Evolutionary conservation across 2,113 vertebrate species (phyloP), one percentile per base, ranked within the genome.

Genomic region (Cololabis saira): DNA sequence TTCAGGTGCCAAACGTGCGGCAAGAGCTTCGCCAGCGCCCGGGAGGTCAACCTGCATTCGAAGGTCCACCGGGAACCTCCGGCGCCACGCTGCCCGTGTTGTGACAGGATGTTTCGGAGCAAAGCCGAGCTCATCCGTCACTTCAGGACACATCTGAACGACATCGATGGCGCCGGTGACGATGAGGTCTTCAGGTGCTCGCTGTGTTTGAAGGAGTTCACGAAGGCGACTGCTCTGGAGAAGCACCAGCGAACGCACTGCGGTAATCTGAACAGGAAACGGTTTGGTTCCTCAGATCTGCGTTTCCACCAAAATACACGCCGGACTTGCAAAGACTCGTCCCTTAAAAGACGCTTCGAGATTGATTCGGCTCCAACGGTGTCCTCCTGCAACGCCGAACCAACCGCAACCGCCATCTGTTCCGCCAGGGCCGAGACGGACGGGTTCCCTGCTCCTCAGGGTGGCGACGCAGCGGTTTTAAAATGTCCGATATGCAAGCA

Each of bases 401-500:
- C 5, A 2, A 27, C 24, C 10, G 33, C 33, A 37, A 37, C 33
- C 6, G 33, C 33, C 33, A 7, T 37, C 5, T 37, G 33, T 9
- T 37, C 33, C 10, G 33, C 5, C 33, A 37, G 33, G 8, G 15
- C n/a, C 1, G 33, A 3, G 30, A 10, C 22, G 3, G 61, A 73
- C 10, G 71, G 67, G 11, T 80, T 84, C 45, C 17, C 81, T 33
- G 54, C 80, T 10, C 41, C 50, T n/a, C 58, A 62, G 55, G 44
- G 54, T 27, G 55, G 42, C 7, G 64, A 78, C 11, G 30, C 71
- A 17, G 57, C 61, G 45, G 59, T 68, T 43, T 82, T 79, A 50
- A 74, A 74, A 54, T 93, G 92, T 44, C 86, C 85, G 7, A 78
- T 91, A 43, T 94, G 93, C 43, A 83, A 87, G 8, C 90, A 89